Conservation (phyloP, 2,888 invertebrate species). For the Clostera curtula region DNA sequence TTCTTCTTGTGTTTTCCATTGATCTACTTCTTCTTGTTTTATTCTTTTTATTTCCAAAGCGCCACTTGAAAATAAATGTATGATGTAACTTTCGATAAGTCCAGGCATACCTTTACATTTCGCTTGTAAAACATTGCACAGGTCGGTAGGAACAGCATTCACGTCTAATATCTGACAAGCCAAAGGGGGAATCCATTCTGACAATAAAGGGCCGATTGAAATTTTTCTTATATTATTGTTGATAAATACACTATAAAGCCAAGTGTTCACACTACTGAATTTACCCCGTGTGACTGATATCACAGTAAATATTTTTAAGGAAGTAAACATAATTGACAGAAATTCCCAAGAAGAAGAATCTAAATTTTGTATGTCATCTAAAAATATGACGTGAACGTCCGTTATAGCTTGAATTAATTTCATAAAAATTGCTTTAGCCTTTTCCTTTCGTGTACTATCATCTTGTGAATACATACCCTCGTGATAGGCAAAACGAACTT, state of each 20-base stretch:
- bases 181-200: slow-evolving; percentile 57
- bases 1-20: slow-evolving; percentile 32
- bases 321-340: slow-evolving; percentile 44
- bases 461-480: slow-evolving; percentile 46
- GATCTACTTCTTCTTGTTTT: slow-evolving; percentile 30
- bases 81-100: slow-evolving; percentile 65
- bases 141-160: slow-evolving; percentile 66
- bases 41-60: slow-evolving; percentile 52
- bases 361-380: slow-evolving; percentile 69
- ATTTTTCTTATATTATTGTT: slow-evolving; percentile 54
- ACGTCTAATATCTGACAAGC: slow-evolving; percentile 78
- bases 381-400: slow-evolving; percentile 46
- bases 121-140: slow-evolving; percentile 57
- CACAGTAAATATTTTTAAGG: slow-evolving; percentile 47
- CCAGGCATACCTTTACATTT: slow-evolving; percentile 71
- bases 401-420: slow-evolving; percentile 44
- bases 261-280: slow-evolving; percentile 45
- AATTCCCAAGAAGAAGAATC: slow-evolving; percentile 62
- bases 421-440: slow-evolving; percentile 49
- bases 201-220: slow-evolving; percentile 50
- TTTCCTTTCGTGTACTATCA: slow-evolving; percentile 47
- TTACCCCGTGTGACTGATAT: slow-evolving; percentile 52
- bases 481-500: slow-evolving; percentile 68
- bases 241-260: slow-evolving; percentile 59
- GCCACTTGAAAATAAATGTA: slow-evolving; percentile 64